Evolutionary conservation across 2,113 vertebrate genomes (phyloP).

Genomic region (Malurus alboscapulatus): DNA sequence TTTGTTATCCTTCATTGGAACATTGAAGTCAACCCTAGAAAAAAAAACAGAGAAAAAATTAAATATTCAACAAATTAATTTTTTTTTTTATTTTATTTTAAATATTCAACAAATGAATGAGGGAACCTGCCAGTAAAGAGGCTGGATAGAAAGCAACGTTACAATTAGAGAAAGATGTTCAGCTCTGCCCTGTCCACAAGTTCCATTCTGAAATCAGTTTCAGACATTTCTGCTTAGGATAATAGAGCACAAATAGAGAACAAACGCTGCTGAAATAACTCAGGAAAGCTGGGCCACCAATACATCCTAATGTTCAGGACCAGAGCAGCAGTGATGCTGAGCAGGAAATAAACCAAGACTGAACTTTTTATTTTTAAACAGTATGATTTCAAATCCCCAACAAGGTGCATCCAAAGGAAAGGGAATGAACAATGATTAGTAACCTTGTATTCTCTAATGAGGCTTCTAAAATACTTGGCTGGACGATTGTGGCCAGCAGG

Average conservation of each 20-base stretch:
- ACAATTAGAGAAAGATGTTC: not conserved
- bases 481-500: not conserved
- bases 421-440: fast-evolving
- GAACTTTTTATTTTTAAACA: not conserved
- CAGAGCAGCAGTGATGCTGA: not conserved
- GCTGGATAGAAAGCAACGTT: not conserved
- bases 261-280: not conserved
- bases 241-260: not conserved
- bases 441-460: not conserved
- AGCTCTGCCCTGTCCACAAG: not conserved
- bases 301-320: not conserved
- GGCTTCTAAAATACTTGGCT: not conserved
- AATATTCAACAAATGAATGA: not conserved
- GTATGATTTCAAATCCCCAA: not conserved
- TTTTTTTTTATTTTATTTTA: not conserved
- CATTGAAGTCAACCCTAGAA: slow-evolving; percentile 95
- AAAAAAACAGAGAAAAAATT: not conserved
- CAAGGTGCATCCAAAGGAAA: not conserved
- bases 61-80: not conserved
- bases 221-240: not conserved
- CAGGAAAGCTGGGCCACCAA: not conserved
- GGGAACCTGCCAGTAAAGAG: not conserved
- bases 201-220: not conserved
- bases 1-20: slow-evolving; percentile 95
- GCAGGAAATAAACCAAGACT: no score